Evolutionary conservation across 2,797 vertebrate species (phyloP).

Genomic region (Ataeniobius toweri): DNA sequence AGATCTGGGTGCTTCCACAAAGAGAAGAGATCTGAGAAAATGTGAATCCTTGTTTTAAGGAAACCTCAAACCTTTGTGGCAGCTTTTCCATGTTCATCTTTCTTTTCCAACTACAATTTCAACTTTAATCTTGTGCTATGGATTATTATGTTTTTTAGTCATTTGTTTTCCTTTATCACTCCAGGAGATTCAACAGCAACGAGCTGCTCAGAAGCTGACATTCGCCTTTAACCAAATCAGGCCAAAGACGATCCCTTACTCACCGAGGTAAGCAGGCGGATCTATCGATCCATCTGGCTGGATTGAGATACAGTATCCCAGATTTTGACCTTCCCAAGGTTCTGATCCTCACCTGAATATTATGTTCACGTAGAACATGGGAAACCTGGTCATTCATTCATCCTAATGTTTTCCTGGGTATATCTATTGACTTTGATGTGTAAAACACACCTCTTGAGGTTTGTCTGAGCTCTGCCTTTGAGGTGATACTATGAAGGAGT

Average conservation of each 20-base stretch:
- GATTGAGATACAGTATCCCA: neutral
- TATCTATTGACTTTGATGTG: neutral
- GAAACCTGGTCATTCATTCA: neutral
- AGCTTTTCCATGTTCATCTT: neutral
- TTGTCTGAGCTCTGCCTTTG: neutral
- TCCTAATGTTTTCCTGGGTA: neutral
- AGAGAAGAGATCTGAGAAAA: neutral
- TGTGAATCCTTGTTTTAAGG: neutral
- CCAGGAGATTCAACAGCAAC: slow-evolving; percentile 98
- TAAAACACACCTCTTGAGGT: neutral
- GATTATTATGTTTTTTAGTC: neutral
- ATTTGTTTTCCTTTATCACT: slow-evolving; percentile 18
- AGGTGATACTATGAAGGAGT: neutral
- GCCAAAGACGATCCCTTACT: slow-evolving; percentile 96
- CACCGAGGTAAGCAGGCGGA: slow-evolving; percentile 85
- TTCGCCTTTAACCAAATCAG: slow-evolving; percentile 98
- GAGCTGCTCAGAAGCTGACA: slow-evolving; percentile 97
- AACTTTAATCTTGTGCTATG: too few species aligned
- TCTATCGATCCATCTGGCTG: neutral
- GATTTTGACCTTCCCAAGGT: neutral
- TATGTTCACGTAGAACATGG: neutral
- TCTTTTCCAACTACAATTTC: neutral
- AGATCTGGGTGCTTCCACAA: neutral
- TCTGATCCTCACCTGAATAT: neutral
- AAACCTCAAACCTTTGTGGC: neutral